Evolutionary conservation across 1,140 invertebrate genomes (phyloP), one percentile per base, ranked within the genome.

Genomic region (Hyles euphorbiae): DNA sequence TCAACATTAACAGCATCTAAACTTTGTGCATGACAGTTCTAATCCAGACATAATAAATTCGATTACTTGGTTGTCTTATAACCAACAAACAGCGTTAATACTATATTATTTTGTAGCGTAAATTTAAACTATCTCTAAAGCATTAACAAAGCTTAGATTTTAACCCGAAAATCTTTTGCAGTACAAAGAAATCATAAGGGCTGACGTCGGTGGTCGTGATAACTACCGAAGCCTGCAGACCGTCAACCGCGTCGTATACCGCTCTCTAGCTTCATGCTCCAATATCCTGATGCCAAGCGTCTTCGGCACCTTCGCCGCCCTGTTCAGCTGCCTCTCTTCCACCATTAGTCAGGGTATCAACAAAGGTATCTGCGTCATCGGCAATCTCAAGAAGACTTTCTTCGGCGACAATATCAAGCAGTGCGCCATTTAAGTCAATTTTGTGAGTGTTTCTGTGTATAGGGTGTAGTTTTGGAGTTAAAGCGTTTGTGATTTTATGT

Each of bases 181-280:
- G 84, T 85, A 78, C 72, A 76, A 78, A 62, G 45, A 71, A 36
- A 69, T 87, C 64, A 76, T 69, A 52, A 71, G 70, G 63, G 74
- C 75, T 0, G 72, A 87, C 55, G 70, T 84, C 0, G 78, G 78
- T 32, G 73, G 76, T n/a, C 64, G 74, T 4, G 70, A 78, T 62
- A 88, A 84, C 67, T 84, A 81, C 66, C 58, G 85, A 5, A 78
- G 77, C 36, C 65, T 86, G 3, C 83, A 86, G 51, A 68, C 73
- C 0, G 53, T 54, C 33, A 72, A 81, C 60, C 72, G 84, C 3
- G 58, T 80, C 5, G 74, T 87, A 0, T 85, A 82, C 69, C 68
- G 80, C 5, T 81, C 76, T 10, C 52, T 67, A 0, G 70, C 72
- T 0, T 82, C 81, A 0, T 67, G 69, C 34, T 68, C 74, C 4